Conservation (phyloP, 1,140 invertebrate genomes). For the Papilio xuthus region DNA sequence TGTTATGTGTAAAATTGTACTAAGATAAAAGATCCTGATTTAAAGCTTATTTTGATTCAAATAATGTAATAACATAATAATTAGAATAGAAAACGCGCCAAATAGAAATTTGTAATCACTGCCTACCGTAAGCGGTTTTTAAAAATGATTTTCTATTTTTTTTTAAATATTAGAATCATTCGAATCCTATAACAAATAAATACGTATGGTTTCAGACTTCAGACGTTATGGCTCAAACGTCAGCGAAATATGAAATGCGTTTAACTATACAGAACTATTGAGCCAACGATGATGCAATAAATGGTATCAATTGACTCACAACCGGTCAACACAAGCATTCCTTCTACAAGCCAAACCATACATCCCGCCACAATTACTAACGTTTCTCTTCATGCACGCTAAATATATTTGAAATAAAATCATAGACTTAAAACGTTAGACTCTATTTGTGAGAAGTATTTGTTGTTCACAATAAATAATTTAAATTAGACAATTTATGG, state of each 20-base stretch:
- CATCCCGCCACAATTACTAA: conserved; percentile 3
- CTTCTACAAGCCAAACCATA: not conserved
- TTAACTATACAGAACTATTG: not conserved
- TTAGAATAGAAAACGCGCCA: too few relatives aligned
- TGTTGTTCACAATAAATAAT: not conserved
- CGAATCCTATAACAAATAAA: not conserved
- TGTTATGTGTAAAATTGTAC: not conserved
- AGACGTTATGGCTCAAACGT: not conserved
- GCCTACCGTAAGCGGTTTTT: too few relatives aligned
- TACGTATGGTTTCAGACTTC: not conserved
- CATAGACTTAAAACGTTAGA: not conserved
- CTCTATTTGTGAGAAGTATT: not conserved
- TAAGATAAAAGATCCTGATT: not conserved
- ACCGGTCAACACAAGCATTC: not conserved
- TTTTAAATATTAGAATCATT: not conserved
- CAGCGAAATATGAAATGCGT: not conserved
- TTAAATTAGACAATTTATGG: not conserved
- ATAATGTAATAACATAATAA: too few relatives aligned
- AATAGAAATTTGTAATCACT: not conserved
- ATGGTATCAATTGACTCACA: conserved; percentile 5
- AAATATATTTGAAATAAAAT: too few relatives aligned
- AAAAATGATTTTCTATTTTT: not conserved
- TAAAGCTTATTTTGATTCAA: not conserved
- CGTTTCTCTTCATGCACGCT: not conserved
- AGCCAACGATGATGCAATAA: conserved; percentile 9